Evolutionary conservation across 2,113 vertebrate genomes (phyloP), one percentile per base, ranked within the genome.

Genomic region (Clarias macrocephalus): DNA sequence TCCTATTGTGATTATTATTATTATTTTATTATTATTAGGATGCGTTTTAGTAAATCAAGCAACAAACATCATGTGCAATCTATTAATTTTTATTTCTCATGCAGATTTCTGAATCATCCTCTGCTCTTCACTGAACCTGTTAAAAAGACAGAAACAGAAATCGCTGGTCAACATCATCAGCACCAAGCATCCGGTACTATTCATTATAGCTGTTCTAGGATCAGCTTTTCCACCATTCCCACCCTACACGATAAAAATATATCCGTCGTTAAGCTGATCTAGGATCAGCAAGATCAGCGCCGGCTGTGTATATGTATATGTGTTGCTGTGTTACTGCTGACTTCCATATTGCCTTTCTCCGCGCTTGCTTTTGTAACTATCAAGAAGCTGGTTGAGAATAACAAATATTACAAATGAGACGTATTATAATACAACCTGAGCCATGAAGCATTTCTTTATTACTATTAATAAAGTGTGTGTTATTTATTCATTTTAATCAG

Each of bases 321-420:
- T 5, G 25, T 11, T 57, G 79, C 66, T 19, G 54, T 16, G 33
- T 73, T 19, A 48, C 21, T 5, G 81, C 23, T 66, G 81, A 57
- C 86, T n/a, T 10, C 11, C 5, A n/a, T 68, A 59, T n/a, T 87
- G 86, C 82, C 86, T 66, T n/a, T 54, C 62, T 11, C 8, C 72
- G 7, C 5, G 2, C 19, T 33, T 0, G 0, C 13, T 33, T 76
- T n/a, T 12, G 18, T 60, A 23, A 82, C 62, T 13, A 72, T 21
- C 0, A 6, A 73, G 0, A 73, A 42, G 3, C 3, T 42, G 8
- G 5, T 11, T 12, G 33, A 30, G 30, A 3, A 16, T 7, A 52
- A 25, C 12, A 82, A 56, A 12, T 60, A 0, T 72, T 23, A 72
- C 9, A 84, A 4, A 1, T 8, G 8, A 83, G 42, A 81, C 11